Percentiles rank a stretch among this genome's conserved stretches.
Conservation (phyloP, 2,113 vertebrate species). For the Notarius quadriscutis region DNA sequence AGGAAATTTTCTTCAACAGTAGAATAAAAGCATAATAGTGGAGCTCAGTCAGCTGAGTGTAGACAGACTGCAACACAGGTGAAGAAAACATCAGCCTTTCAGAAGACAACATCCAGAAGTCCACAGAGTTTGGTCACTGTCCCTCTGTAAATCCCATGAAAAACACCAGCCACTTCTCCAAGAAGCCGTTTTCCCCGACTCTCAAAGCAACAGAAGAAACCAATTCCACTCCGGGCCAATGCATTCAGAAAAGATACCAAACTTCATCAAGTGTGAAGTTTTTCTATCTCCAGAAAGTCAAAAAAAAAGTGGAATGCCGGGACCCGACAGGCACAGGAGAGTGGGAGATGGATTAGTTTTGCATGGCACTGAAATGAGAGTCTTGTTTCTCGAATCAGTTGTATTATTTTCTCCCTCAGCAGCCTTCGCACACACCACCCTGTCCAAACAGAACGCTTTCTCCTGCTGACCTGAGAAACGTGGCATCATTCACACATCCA, state of each 20-base stretch:
- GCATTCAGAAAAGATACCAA: not conserved
- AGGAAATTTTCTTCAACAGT: not conserved
- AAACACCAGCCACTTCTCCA: not conserved
- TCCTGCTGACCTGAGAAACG: not conserved
- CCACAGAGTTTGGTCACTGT: not conserved
- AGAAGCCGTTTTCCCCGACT: not conserved
- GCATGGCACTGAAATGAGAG: slow-evolving; percentile 24
- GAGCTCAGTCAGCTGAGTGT: not conserved
- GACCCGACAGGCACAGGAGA: not conserved
- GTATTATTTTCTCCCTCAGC: slow-evolving; percentile 17
- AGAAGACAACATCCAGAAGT: not conserved
- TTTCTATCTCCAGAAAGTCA: slow-evolving; percentile 5
- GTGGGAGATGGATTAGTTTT: slow-evolving; percentile 3
- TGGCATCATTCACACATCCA: slow-evolving; percentile 27
- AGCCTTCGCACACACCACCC: not conserved
- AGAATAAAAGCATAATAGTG: not conserved
- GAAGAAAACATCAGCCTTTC: too few species aligned
- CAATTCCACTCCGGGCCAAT: not conserved
- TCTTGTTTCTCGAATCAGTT: not conserved
- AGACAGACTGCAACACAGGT: not conserved
- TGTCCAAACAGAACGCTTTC: not conserved
- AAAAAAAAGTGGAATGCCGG: not conserved
- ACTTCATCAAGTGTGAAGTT: slow-evolving; percentile 17
- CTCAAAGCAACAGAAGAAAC: not conserved
- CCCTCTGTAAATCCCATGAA: not conserved